phyloP scores from a whole-genome alignment of 2,888 invertebrate species.

The Amaurobius ferox region DNA sequence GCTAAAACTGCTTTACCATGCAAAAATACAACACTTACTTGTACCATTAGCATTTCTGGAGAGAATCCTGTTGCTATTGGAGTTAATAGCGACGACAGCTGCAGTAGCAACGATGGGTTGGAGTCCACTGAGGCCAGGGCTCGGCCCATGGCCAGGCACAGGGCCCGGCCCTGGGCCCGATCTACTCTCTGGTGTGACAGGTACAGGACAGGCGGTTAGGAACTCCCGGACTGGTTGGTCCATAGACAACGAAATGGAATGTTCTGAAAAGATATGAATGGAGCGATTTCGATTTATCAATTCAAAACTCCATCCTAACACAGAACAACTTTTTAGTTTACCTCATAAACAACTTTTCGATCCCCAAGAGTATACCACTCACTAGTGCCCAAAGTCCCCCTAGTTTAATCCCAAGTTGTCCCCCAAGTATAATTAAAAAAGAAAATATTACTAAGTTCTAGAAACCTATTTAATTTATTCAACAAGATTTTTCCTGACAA shows the following conservation, averaged over 20 bases:
- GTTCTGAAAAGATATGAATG: constrained; percentile 32
- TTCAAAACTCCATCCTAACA: no score
- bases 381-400: no score
- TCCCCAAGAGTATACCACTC: no score
- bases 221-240: constrained; percentile 71
- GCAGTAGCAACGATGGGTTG: constrained; percentile 30
- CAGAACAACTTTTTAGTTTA: no score
- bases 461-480: no score
- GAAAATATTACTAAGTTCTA: no score
- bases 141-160: constrained; percentile 64
- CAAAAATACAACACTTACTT: constrained; percentile 69
- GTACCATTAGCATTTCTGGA: constrained; percentile 72
- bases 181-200: constrained; percentile 66
- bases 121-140: constrained; percentile 39
- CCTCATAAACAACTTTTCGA: no score
- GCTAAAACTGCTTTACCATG: constrained; percentile 70
- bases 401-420: no score
- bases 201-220: constrained; percentile 67
- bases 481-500: no score
- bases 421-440: no score
- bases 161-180: constrained; percentile 59
- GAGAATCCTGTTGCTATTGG: constrained; percentile 50
- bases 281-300: no score
- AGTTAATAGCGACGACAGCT: constrained; percentile 16
- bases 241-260: constrained; percentile 54